A percentile compares a stretch with the other conserved stretches of the same genome.
phyloP scores from a whole-genome alignment of 2,888 invertebrate genomes.

The Eupithecia subumbrata region DNA sequence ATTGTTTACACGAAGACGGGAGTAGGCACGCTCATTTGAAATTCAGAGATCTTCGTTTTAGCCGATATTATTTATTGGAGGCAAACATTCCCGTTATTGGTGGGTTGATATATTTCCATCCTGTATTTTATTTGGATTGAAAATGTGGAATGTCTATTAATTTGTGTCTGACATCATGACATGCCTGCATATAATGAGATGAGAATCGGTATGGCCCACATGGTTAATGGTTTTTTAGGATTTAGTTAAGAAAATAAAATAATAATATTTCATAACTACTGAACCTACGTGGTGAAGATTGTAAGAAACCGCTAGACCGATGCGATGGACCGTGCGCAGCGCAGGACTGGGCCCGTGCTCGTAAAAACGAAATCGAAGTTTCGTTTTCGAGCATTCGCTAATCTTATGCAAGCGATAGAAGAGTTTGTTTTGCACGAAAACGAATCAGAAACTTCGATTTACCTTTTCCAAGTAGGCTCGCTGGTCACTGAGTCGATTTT shows the following conservation, averaged over 20 bases:
- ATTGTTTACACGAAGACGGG: constrained; percentile 55
- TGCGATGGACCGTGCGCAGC: neutral
- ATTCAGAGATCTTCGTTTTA: constrained; percentile 29
- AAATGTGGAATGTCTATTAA: neutral
- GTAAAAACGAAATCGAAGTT: too few species aligned
- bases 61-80: constrained; percentile 31
- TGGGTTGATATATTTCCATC: neutral
- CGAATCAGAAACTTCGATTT: too few species aligned
- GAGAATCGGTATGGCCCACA: neutral
- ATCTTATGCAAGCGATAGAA: too few species aligned
- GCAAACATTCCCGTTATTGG: constrained; percentile 15
- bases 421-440: too few species aligned
- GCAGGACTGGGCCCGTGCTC: neutral
- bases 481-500: neutral
- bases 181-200: neutral
- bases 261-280: neutral
- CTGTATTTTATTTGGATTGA: neutral
- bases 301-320: neutral
- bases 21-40: constrained; percentile 31
- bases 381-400: too few species aligned
- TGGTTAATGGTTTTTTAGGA: neutral
- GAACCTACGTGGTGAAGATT: neutral
- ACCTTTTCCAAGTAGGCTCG: too few species aligned
- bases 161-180: neutral
- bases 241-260: neutral